Base-by-base conservation (phyloP, 2,888 invertebrate species). In the Eupithecia tripunctaria region DNA sequence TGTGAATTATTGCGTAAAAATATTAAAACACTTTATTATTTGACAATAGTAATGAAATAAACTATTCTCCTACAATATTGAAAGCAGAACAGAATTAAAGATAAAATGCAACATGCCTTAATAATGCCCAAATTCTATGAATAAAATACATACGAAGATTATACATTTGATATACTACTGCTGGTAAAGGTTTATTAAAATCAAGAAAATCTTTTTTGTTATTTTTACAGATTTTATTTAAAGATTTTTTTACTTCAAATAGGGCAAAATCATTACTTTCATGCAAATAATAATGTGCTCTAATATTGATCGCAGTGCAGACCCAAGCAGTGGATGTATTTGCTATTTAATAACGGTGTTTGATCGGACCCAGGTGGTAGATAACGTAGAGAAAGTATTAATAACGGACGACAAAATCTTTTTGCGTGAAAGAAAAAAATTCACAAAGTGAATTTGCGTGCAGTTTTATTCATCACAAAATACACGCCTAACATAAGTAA, bases 1-100 rank as follows among this genome's bases (percentile, higher is more conserved):
- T 82, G 82, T 79, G 83, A 83, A 78, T 82, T 80, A 80, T 70
- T 66, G 38, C 72, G 73, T 71, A 81, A 80, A 84, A 81, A 83
- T 84, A 85, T 88, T 87, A 86, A 85, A 88, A 81, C 87, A 89
- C 88, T 87, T 89, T 85, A 87, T 80, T 21, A 82, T 79, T 86
- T 62, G 64, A 56, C 82, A 86, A 79, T 84, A 84, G 82, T 81
- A 80, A 83, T 78, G 74, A 77, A 74, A 65, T 29, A 75, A 43
- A 29, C 29, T 2, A 29, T 29, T 67, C 36, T 68, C 47, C 14
- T 62, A 64, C 69, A 72, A 82, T 78, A 84, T 74, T 71, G 47
- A 82, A 85, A 85, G 85, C 84, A 72, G 64, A 73, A 64, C 56
- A 12, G 21, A 51, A 64, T 18, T 63, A 56, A 21, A 64, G 41